These are phyloP conservation scores for Oceanites oceanicus DNA, from an alignment of 2,113 vertebrate species.

Conservation along the genomic window DNA sequence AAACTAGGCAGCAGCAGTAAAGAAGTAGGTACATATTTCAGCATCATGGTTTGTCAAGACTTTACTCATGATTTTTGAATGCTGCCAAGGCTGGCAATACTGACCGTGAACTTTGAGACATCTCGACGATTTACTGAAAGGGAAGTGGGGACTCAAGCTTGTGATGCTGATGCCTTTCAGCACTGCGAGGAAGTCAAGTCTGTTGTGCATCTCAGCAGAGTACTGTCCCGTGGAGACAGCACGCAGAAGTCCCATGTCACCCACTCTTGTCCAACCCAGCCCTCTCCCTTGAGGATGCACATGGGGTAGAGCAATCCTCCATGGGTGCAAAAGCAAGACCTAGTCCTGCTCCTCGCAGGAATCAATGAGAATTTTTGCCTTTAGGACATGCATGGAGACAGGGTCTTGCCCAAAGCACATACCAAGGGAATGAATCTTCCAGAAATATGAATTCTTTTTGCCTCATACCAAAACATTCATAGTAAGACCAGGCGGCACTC, in stretches of 20 bases:
- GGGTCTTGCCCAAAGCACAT: slow-evolving; percentile 41
- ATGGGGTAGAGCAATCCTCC: not conserved
- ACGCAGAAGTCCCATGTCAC: not conserved
- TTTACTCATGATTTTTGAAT: not conserved
- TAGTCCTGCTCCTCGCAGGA: not conserved
- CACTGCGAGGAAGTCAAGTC: not conserved
- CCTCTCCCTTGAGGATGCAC: not conserved
- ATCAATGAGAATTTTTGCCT: slow-evolving; percentile 22
- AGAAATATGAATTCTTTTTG: slow-evolving; percentile 46
- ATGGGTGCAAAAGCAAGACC: not conserved
- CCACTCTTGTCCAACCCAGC: not conserved
- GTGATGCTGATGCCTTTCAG: not conserved
- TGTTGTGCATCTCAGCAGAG: not conserved
- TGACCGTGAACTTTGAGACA: not conserved
- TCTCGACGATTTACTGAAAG: not conserved
- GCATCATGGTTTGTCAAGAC: not conserved
- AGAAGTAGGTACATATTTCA: not conserved
- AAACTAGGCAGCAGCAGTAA: not conserved
- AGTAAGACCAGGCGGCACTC: slow-evolving; percentile 26
- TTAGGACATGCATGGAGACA: not conserved
- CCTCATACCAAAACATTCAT: slow-evolving; percentile 59
- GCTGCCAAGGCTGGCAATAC: not conserved
- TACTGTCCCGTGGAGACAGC: not conserved
- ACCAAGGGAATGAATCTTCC: slow-evolving; percentile 38
- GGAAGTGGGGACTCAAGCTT: not conserved